phyloP scores from a whole-genome alignment of 2,888 invertebrate species.

The Perizoma flavofasciatum region DNA sequence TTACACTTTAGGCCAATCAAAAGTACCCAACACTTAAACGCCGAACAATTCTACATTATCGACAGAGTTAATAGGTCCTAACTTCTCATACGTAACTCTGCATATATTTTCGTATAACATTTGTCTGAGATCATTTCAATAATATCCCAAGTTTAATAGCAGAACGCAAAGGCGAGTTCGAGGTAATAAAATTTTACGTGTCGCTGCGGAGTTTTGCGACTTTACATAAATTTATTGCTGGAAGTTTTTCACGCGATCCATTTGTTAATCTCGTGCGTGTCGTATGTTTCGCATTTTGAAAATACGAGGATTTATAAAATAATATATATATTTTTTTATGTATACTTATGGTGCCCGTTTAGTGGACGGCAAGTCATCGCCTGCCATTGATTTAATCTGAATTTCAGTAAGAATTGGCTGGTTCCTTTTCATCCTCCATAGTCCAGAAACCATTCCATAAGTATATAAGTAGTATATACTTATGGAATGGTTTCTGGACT shows the following conservation, averaged over 20 bases:
- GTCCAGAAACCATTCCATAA: too few relatives aligned
- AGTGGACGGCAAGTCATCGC: too few relatives aligned
- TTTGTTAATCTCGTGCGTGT: conserved; percentile 65
- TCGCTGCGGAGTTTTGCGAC: conserved; percentile 69
- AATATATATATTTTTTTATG: too few relatives aligned
- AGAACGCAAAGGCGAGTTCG: conserved; percentile 54
- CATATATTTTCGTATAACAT: conserved; percentile 61
- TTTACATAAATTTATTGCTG: conserved; percentile 67
- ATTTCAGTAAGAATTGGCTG: too few relatives aligned
- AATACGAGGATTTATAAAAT: conserved; percentile 47
- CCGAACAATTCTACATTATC: conserved; percentile 45
- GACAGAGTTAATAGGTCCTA: conserved; percentile 42
- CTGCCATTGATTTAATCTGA: too few relatives aligned
- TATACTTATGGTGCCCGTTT: too few relatives aligned
- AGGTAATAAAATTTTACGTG: conserved; percentile 78
- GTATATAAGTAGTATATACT: too few relatives aligned
- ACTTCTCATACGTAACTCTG: conserved; percentile 55
- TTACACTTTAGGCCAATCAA: conserved; percentile 32
- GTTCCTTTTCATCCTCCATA: too few relatives aligned
- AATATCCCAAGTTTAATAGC: conserved; percentile 77
- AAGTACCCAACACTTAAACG: conserved; percentile 34
- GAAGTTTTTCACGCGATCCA: conserved; percentile 72
- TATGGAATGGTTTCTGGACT: too few relatives aligned
- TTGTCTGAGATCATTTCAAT: conserved; percentile 76
- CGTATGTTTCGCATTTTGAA: conserved; percentile 51